Evolutionary conservation across 2,888 invertebrate species (phyloP), one percentile per base, ranked within the genome.

Genomic region (Rutpela maculata): DNA sequence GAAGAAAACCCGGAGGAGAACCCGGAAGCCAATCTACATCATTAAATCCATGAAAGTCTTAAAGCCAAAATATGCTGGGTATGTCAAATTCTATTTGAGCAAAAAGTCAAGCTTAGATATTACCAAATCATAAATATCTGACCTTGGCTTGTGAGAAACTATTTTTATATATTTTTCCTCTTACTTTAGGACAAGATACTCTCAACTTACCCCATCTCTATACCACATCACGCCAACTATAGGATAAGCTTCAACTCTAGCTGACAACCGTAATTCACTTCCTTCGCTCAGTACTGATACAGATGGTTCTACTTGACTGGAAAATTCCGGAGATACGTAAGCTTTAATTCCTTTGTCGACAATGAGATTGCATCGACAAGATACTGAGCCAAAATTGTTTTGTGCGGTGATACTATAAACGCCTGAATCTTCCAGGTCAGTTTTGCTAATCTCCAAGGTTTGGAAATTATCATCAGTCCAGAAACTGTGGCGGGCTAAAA

Each of bases 331-430:
- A 0, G 95, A 93, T 43, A 96, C 93, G 86, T 96, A 96, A 0
- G 95, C 96, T 22, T 95, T 92, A 81, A 96, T 95, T 55, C 96
- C 96, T 86, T 95, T 95, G 88, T 96, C 96, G 0, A 96, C 96
- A 0, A 95, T 93, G 55, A 96, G 90, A 77, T 92, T 92, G 85
- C 95, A 95, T 31, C 93, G 92, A 83, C 96, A 96, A 70, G 95
- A 94, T 17, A 97, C 94, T 0, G 96, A 95, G 0, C 98, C 99
- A 75, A 95, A 92, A 26, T 92, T 91, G 88, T 97, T 98, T 77
- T 93, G 92, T 0, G 97, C 97, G 75, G 94, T 93, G 0, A 93
- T 95, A 66, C 94, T 94, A 88, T 97, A 98, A 66, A 92, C 91
- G 0, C 97, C 98, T 0, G 95, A 94, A 87, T 97, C 97, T 75